Conservation (phyloP, 2,888 invertebrate species). For the Tenthredo distinguenda region DNA sequence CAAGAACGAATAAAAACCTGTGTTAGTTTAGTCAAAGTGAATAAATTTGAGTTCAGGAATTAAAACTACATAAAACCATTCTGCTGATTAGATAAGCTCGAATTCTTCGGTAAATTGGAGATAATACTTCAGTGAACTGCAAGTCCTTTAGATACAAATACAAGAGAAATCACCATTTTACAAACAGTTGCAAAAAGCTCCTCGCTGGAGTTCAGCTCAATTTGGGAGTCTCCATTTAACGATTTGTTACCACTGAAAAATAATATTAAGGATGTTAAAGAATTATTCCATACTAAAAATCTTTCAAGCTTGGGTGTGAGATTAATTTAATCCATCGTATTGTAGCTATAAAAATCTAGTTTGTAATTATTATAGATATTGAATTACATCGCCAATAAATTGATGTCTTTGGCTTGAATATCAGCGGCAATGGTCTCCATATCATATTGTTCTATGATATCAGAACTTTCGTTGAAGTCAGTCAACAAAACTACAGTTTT, state of each 20-base stretch:
- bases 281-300: neutral
- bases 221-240: constrained; percentile 51
- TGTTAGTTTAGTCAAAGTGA: neutral
- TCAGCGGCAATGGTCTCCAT: constrained; percentile 53
- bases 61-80: neutral
- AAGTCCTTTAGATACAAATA: neutral
- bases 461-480: constrained; percentile 63
- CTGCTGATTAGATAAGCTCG: neutral
- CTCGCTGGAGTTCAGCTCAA: constrained; percentile 58
- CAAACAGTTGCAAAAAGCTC: constrained; percentile 59
- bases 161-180: constrained; percentile 57
- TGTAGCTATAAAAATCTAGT: neutral
- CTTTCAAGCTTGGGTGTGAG: neutral
- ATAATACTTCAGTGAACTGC: neutral
- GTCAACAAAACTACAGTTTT: constrained; percentile 63
- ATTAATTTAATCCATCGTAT: neutral
- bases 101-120: neutral
- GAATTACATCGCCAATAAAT: constrained; percentile 64
- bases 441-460: constrained; percentile 59
- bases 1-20: neutral
- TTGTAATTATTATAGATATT: neutral
- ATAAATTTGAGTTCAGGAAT: neutral
- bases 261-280: neutral
- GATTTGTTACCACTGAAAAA: constrained; percentile 60
- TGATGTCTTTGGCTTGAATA: constrained; percentile 42